Conservation (phyloP, 2,113 vertebrate genomes). For the Pyrgilauda ruficollis region DNA sequence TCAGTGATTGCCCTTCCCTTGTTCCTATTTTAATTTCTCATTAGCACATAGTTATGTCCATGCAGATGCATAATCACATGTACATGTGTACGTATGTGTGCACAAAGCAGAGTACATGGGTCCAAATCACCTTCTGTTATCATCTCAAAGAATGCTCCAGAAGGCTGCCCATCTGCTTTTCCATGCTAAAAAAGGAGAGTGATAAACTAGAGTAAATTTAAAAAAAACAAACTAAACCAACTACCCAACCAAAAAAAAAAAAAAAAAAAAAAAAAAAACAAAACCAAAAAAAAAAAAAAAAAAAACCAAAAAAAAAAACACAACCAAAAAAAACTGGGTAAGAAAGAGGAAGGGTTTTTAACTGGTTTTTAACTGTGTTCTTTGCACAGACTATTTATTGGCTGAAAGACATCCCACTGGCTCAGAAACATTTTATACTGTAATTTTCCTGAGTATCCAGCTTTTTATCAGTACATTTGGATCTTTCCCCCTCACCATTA, state of each 20-base stretch:
- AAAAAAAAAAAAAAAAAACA: background rate
- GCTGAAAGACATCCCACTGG: background rate
- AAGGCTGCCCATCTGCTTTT: background rate
- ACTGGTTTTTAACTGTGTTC: background rate
- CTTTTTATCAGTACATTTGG: background rate
- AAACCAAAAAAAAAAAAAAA: background rate
- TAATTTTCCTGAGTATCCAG: background rate
- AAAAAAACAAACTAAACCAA: background rate
- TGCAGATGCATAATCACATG: background rate
- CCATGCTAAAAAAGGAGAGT: background rate
- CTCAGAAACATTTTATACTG: background rate
- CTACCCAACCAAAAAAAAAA: background rate
- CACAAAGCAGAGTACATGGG: background rate
- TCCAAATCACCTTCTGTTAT: background rate
- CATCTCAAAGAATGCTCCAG: background rate
- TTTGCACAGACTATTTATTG: background rate
- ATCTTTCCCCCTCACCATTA: background rate
- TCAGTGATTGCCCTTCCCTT: background rate
- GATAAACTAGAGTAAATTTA: background rate
- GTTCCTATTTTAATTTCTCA: background rate
- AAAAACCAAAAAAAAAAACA: background rate
- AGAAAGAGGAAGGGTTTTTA: background rate
- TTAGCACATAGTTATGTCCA: background rate
- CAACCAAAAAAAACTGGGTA: background rate
- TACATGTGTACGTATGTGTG: no score